Evolutionary conservation across 2,113 vertebrate genomes (phyloP), one percentile per base, ranked within the genome.

Genomic region (Zeus faber): DNA sequence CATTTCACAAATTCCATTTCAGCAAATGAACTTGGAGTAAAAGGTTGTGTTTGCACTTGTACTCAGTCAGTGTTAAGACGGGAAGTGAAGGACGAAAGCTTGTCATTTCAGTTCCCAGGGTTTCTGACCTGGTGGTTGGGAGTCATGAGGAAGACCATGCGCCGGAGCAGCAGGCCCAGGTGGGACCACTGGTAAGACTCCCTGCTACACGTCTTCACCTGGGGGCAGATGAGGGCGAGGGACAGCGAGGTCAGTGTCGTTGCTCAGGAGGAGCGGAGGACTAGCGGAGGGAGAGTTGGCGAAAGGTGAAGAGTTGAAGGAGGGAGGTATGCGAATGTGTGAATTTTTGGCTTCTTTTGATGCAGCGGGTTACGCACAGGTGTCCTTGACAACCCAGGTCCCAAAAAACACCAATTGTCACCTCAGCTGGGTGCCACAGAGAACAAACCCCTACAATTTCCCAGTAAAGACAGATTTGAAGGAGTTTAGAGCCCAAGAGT

Each of bases 131-230:
- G 97, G 18, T 98, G 93, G 39, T 83, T 73, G 4, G 93, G 86
- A 1, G 92, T 91, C 93, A 96, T 91, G 49, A 99, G 81, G 72
- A 97, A 98, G 47, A 96, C 79, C 83, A 99, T 87, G 6, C 96
- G 90, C 58, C 82, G 90, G 26, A 99, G 77, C 7, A 98, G 85
- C 46, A 91, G 39, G 20, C 88, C 87, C 61, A 98, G 67, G 67
- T 87, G 89, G 79, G 67, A 68, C 11, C 82, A 52, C 70, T 93
- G 91, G 44, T 86, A 83, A 72, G 88, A 87, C 20, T 90, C 88
- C 27, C 68, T 61, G 29, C 86, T 77, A 73, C 93, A 93, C 10
- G 45, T 64, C 69, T 81, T 89, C 50, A 89, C 80, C 90, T 91
- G 49, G 9, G 58, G 58, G 22, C 45, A 62, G 26, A 44, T 10